Evolutionary conservation across 2,113 vertebrate species (phyloP).

Genomic region (Dipodomys stephensi): DNA sequence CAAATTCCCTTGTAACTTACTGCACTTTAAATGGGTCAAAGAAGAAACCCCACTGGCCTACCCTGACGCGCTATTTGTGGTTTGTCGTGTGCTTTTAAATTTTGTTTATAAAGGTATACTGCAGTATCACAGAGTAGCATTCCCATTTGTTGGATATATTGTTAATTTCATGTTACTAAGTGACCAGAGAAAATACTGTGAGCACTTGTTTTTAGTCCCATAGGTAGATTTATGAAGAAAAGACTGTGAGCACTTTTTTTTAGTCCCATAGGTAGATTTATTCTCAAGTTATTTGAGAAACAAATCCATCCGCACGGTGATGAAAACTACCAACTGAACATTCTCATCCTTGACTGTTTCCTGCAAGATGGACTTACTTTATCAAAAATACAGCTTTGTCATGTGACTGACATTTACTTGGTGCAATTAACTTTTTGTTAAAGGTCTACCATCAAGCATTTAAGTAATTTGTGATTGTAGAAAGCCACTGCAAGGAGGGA

Average conservation of each 20-base stretch:
- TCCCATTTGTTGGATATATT: neutral
- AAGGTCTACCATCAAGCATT: slow-evolving; percentile 20
- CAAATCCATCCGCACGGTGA: neutral
- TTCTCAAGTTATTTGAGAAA: neutral
- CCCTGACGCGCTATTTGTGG: neutral
- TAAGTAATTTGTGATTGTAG: slow-evolving; percentile 51
- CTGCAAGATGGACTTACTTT: slow-evolving; percentile 39
- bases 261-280: neutral
- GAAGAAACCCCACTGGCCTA: too few species aligned
- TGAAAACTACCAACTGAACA: slow-evolving; percentile 2
- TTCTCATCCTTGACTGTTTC: slow-evolving; percentile 26
- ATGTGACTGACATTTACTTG: slow-evolving; percentile 52
- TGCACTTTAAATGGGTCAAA: too few species aligned
- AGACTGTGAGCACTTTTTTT: neutral
- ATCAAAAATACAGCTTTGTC: slow-evolving; percentile 16
- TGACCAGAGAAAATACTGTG: neutral
- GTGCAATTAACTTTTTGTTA: slow-evolving; percentile 43
- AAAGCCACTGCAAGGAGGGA: slow-evolving; percentile 20
- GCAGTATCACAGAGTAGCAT: neutral
- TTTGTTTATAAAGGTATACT: neutral
- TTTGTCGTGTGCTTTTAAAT: slow-evolving; percentile 38
- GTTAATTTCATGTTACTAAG: neutral
- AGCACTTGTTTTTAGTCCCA: neutral
- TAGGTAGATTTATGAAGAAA: neutral
- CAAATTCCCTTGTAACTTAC: too few species aligned